Conservation (phyloP, 2,888 invertebrate species). For the Drosophila helvetica region DNA sequence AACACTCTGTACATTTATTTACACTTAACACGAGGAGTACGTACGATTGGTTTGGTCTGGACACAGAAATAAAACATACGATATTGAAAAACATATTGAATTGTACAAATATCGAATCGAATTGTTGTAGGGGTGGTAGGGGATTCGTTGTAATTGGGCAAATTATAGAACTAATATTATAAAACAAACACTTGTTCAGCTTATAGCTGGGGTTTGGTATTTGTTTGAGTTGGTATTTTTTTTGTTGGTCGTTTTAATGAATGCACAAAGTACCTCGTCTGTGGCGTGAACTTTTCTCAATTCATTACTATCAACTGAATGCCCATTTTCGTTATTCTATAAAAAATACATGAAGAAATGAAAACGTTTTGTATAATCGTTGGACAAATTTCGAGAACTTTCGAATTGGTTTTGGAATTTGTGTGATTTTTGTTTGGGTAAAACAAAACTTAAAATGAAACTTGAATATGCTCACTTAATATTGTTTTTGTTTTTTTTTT, state of each 20-base stretch:
- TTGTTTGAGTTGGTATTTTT: conserved; percentile 45
- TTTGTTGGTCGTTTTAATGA: conserved; percentile 58
- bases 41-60: conserved; percentile 31
- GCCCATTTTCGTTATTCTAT: conserved; percentile 84
- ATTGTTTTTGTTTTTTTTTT: conserved; percentile 31
- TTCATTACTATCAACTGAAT: conserved; percentile 84
- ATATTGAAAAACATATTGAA: conserved; percentile 40
- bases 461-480: conserved; percentile 52
- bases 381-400: conserved; percentile 43
- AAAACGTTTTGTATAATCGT: conserved; percentile 71
- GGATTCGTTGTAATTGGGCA: conserved; percentile 43
- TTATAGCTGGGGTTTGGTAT: conserved; percentile 28
- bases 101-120: conserved; percentile 67
- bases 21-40: conserved; percentile 75
- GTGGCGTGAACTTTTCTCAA: conserved; percentile 85
- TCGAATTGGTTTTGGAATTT: conserved; percentile 31
- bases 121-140: conserved; percentile 26
- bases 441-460: conserved; percentile 22
- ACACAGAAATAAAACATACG: conserved; percentile 41
- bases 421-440: conserved; percentile 8
- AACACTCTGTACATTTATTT: conserved; percentile 80
- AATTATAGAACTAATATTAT: conserved; percentile 60
- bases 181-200: conserved; percentile 50
- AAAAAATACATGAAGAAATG: conserved; percentile 81
- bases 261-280: conserved; percentile 85